phyloP scores from a whole-genome alignment of 2,888 invertebrate genomes.

The Monopis laevigella region DNA sequence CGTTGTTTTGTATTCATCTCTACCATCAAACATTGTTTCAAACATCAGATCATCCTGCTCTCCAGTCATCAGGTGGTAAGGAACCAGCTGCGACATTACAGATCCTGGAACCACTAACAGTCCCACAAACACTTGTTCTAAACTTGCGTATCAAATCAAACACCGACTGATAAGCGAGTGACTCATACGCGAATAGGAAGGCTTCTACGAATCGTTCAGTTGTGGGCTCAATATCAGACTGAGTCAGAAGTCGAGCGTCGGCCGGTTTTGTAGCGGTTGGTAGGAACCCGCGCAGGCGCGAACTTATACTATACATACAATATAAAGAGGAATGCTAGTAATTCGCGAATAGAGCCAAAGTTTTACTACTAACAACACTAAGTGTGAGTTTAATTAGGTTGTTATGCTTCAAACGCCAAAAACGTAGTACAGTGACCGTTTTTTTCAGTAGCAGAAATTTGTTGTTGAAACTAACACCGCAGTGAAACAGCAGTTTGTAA shows the following conservation, averaged over 20 bases:
- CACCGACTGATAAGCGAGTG: slow-evolving; percentile 58
- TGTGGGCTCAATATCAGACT: slow-evolving; percentile 63
- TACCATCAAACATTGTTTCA: slow-evolving; percentile 63
- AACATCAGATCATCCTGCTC: slow-evolving; percentile 66
- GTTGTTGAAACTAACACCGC: too few species aligned
- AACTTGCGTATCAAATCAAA: slow-evolving; percentile 33
- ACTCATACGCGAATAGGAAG: slow-evolving; percentile 36
- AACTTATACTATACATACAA: slow-evolving; percentile 25
- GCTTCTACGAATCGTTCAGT: slow-evolving; percentile 45
- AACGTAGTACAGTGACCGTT: too few species aligned
- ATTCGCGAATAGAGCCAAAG: slow-evolving; percentile 52
- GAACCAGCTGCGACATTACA: slow-evolving; percentile 74
- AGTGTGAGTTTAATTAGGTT: too few species aligned
- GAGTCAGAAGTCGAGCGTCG: slow-evolving; percentile 52
- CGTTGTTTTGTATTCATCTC: slow-evolving; percentile 53
- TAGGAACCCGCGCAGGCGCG: slow-evolving; percentile 54
- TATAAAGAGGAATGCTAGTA: slow-evolving; percentile 43
- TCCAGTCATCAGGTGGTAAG: slow-evolving; percentile 54
- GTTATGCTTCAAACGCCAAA: too few species aligned
- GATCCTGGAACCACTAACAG: slow-evolving; percentile 40
- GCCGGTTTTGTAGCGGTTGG: slow-evolving; percentile 58
- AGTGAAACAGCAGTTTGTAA: too few species aligned
- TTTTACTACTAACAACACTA: too few species aligned
- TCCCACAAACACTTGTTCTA: slow-evolving; percentile 23
- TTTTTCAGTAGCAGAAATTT: too few species aligned